Conservation (phyloP, 2,888 invertebrate genomes). For the Abscondita cerata region DNA sequence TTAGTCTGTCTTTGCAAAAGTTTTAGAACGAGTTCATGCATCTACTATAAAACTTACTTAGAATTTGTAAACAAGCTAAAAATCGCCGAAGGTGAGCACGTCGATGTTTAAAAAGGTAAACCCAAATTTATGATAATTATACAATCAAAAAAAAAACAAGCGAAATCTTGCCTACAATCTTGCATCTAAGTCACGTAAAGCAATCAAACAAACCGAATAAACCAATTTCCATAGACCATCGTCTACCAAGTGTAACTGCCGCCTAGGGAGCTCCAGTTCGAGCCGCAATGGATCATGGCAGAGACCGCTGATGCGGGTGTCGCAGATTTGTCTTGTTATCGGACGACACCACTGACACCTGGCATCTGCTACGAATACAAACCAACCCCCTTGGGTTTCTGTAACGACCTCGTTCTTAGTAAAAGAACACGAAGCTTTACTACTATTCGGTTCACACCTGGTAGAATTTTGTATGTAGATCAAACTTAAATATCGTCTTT, state of each 20-base stretch:
- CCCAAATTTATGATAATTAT: slow-evolving; percentile 7
- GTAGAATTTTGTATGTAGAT: too few relatives aligned
- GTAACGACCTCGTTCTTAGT: slow-evolving; percentile 24
- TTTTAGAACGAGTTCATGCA: slow-evolving; percentile 29
- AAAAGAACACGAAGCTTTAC: slow-evolving; percentile 22
- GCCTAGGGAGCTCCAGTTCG: slow-evolving; percentile 36
- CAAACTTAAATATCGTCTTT: too few relatives aligned
- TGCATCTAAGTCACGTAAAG: slow-evolving; percentile 36
- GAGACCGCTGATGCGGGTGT: slow-evolving; percentile 42
- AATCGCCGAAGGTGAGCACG: not conserved
- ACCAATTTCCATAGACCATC: slow-evolving; percentile 38
- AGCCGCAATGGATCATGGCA: slow-evolving; percentile 41
- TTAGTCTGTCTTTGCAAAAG: slow-evolving; percentile 28
- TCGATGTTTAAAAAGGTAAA: not conserved
- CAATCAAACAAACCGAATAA: slow-evolving; percentile 40
- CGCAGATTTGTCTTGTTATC: slow-evolving; percentile 45
- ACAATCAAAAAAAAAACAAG: slow-evolving; percentile 4
- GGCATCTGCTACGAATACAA: slow-evolving; percentile 40
- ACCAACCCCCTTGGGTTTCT: slow-evolving; percentile 28
- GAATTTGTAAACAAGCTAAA: slow-evolving; percentile 30
- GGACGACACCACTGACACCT: slow-evolving; percentile 41
- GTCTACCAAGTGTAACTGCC: slow-evolving; percentile 39
- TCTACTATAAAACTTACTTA: slow-evolving; percentile 30
- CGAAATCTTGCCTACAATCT: slow-evolving; percentile 13
- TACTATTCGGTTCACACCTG: too few relatives aligned